These are phyloP conservation scores for Nebria ingens DNA, from an alignment of 1,140 invertebrate genomes.

Conservation along the genomic window DNA sequence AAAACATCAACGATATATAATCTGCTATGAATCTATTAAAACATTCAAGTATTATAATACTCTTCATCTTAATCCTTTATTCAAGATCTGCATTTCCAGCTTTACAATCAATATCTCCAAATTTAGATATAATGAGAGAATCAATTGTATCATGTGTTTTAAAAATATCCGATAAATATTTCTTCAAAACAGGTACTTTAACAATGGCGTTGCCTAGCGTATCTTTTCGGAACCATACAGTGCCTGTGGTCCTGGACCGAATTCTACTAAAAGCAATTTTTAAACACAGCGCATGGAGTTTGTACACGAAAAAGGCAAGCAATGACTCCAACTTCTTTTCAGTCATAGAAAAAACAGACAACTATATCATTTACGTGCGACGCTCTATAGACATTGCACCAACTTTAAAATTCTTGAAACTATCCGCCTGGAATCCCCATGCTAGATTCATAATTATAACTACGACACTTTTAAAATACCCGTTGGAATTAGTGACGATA, in stretches of 20 bases:
- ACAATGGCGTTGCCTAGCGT: neutral
- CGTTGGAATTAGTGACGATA: slow-evolving; percentile 11
- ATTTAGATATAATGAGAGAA: neutral
- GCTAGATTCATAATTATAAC: slow-evolving; percentile 22
- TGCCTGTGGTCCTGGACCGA: neutral
- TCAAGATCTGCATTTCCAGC: no score
- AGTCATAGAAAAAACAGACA: neutral
- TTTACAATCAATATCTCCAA: no score
- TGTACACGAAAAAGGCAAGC: neutral
- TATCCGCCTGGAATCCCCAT: slow-evolving; percentile 21
- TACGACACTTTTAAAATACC: slow-evolving; percentile 13
- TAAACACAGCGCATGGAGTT: neutral
- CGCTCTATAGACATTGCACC: neutral
- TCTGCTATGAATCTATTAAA: no score
- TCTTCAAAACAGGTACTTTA: neutral
- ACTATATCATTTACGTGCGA: neutral
- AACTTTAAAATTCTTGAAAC: neutral
- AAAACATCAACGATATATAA: no score
- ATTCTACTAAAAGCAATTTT: neutral
- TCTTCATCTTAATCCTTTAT: no score
- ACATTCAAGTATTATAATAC: no score
- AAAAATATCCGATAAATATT: neutral
- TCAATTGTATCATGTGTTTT: neutral
- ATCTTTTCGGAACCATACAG: neutral
- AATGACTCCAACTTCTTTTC: neutral